A percentile compares a stretch with the other conserved stretches of the same genome.
Evolutionary conservation across 2,797 vertebrate genomes (phyloP).

Genomic region (Gila robusta): DNA sequence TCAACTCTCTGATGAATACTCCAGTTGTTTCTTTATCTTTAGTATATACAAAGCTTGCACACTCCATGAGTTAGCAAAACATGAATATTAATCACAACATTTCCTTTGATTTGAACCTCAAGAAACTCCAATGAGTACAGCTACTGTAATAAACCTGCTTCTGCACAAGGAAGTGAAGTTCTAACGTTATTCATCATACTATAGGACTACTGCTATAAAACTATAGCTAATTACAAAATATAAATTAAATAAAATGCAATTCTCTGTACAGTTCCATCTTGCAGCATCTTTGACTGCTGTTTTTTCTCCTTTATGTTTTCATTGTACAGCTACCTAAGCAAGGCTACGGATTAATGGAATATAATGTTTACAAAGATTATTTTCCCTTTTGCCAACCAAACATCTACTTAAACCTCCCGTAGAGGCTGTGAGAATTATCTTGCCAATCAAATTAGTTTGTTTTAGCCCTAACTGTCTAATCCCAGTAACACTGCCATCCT

Average conservation of each 20-base stretch:
- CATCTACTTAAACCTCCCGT: conserved; percentile 31
- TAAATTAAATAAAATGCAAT: not conserved
- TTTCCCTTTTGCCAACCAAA: not conserved
- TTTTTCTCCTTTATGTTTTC: not conserved
- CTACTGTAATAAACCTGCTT: not conserved
- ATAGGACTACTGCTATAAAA: not conserved
- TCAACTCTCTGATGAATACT: conserved; percentile 65
- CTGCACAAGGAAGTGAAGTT: not conserved
- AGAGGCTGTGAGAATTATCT: conserved; percentile 76
- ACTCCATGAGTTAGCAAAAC: conserved; percentile 48
- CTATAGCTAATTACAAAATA: not conserved
- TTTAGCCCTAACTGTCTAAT: conserved; percentile 72
- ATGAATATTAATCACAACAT: conserved; percentile 72
- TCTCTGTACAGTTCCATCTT: not conserved
- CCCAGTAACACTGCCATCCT: conserved; percentile 72
- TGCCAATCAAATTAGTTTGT: conserved; percentile 70
- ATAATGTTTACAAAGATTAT: conserved; percentile 12
- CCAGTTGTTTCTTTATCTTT: conserved; percentile 57
- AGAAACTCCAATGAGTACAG: not conserved
- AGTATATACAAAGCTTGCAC: conserved; percentile 74
- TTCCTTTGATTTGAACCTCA: conserved; percentile 4
- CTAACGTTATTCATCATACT: not conserved
- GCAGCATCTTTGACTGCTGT: too few species aligned
- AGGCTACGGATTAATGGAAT: not conserved
- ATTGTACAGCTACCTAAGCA: not conserved